A percentile compares a stretch with the other conserved stretches of the same genome.
Conservation (phyloP, 2,888 invertebrate genomes). For the Oligia fasciuncula region DNA sequence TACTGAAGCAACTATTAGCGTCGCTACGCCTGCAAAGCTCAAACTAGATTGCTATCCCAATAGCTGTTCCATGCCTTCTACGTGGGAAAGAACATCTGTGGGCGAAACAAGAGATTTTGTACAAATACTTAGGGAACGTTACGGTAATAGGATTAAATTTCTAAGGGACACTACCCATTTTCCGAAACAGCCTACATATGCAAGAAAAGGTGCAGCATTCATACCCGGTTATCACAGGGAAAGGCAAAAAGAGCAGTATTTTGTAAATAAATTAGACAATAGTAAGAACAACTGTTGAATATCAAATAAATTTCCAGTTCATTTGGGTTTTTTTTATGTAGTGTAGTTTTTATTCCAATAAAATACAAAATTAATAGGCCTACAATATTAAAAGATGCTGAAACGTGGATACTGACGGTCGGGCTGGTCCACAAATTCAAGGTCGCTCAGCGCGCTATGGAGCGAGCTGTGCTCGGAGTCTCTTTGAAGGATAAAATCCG, state of each 20-base stretch:
- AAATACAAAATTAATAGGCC: background rate
- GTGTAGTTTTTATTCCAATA: background rate
- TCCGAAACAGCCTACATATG: slow-evolving; percentile 50
- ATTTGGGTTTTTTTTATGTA: background rate
- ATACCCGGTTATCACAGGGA: slow-evolving; percentile 60
- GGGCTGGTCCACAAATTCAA: too few species aligned
- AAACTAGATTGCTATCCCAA: slow-evolving; percentile 65
- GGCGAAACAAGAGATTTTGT: slow-evolving; percentile 83
- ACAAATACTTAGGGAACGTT: slow-evolving; percentile 78
- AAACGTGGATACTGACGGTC: too few species aligned
- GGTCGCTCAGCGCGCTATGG: too few species aligned
- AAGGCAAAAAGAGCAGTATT: background rate
- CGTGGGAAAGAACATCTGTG: slow-evolving; percentile 83
- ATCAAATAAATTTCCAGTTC: background rate
- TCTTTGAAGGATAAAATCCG: too few species aligned
- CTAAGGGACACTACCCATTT: slow-evolving; percentile 78
- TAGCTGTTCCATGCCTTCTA: slow-evolving; percentile 76
- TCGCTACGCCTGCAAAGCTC: too few species aligned
- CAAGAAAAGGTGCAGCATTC: slow-evolving; percentile 61
- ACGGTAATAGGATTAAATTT: slow-evolving; percentile 73
- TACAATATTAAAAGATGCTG: background rate
- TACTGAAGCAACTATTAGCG: slow-evolving; percentile 1
- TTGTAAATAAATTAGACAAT: background rate
- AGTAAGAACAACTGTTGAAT: too few species aligned
- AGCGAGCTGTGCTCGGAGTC: too few species aligned